Evolutionary conservation across 2,113 vertebrate genomes (phyloP).

Genomic region (Fulica atra): DNA sequence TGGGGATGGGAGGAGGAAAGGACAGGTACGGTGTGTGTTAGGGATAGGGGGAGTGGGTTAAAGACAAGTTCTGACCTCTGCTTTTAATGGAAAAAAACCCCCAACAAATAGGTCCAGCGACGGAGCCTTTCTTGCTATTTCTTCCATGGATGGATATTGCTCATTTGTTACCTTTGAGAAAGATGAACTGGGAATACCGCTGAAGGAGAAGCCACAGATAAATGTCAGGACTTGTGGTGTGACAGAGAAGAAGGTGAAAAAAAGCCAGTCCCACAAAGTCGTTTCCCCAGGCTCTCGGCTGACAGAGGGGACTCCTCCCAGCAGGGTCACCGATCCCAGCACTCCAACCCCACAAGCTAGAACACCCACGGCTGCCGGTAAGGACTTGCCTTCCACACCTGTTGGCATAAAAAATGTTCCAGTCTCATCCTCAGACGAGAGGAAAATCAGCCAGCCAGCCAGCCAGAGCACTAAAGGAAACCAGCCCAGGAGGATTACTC

Average conservation of each 20-base stretch:
- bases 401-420: neutral
- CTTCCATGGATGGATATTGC: conserved; percentile 97
- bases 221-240: conserved; percentile 71
- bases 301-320: conserved; percentile 48
- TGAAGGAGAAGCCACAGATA: conserved; percentile 88
- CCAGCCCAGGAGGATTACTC: conserved; percentile 86
- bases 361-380: neutral
- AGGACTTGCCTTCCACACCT: conserved; percentile 50
- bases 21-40: neutral
- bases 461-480: conserved; percentile 63
- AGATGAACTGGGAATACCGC: conserved; percentile 86
- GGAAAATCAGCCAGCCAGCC: conserved; percentile 61
- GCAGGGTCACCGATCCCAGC: conserved; percentile 55
- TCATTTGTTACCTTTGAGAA: conserved; percentile 93
- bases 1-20: neutral
- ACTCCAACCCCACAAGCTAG: conserved; percentile 29
- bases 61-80: neutral
- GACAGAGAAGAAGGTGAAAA: conserved; percentile 87
- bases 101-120: conserved; percentile 86
- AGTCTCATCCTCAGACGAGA: conserved; percentile 74
- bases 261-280: conserved; percentile 38
- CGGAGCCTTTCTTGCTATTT: conserved; percentile 91
- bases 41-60: neutral
- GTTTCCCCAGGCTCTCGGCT: conserved; percentile 56
- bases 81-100: neutral